phyloP scores from a whole-genome alignment of 2,113 vertebrate genomes.

The Cyanocitta stelleri region DNA sequence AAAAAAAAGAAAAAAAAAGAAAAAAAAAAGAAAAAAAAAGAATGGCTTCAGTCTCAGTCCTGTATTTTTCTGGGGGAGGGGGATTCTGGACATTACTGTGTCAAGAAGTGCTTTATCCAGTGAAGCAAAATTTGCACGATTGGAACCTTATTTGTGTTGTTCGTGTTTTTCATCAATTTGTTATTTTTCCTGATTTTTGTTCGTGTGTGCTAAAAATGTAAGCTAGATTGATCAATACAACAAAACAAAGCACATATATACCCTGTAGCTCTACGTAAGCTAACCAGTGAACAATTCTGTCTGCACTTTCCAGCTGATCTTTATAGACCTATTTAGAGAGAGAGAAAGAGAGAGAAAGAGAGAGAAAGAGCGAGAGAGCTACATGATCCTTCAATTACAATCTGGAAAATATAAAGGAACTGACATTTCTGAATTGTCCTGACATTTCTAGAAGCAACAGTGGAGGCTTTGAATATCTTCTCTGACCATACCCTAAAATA shows the following conservation, averaged over 20 bases:
- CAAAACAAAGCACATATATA: constrained; percentile 60
- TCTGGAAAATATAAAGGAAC: constrained; percentile 43
- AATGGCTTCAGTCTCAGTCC: constrained; percentile 79
- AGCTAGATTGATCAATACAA: constrained; percentile 60
- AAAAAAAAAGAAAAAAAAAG: constrained; percentile 62
- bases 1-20: neutral
- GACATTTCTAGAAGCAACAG: constrained; percentile 36
- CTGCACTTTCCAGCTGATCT: constrained; percentile 53
- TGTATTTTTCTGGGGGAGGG: constrained; percentile 74
- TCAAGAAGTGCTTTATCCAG: constrained; percentile 89
- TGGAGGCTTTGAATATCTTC: constrained; percentile 22
- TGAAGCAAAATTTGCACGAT: constrained; percentile 94
- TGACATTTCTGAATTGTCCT: constrained; percentile 48
- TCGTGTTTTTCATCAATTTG: constrained; percentile 76
- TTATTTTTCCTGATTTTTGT: constrained; percentile 65
- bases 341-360: neutral
- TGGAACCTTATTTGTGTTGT: constrained; percentile 82
- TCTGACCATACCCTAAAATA: constrained; percentile 8
- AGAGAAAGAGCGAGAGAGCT: constrained; percentile 16
- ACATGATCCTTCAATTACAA: constrained; percentile 44
- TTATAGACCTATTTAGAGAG: constrained; percentile 48
- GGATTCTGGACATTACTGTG: constrained; percentile 80
- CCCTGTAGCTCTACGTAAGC: constrained; percentile 50
- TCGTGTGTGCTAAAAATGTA: constrained; percentile 80
- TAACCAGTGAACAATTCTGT: constrained; percentile 48